Conservation (phyloP, 1,140 invertebrate species). For the Cydia strobilella region DNA sequence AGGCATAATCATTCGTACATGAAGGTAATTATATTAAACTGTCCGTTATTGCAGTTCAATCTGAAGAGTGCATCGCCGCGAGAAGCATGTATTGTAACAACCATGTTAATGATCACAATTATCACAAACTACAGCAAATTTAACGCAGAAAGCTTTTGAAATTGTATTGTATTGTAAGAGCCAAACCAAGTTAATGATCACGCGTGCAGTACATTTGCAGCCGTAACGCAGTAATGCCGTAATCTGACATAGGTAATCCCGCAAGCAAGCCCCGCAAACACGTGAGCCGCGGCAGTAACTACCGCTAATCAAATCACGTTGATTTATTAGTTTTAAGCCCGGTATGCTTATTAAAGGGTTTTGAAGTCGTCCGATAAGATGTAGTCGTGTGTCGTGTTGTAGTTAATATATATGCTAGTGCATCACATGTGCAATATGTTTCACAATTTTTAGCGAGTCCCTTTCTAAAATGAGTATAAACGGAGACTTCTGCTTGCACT, state of each 20-base stretch:
- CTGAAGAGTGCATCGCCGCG: too few relatives aligned
- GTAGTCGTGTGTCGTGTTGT: background rate
- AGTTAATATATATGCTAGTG: background rate
- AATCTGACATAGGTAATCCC: conserved; percentile 30
- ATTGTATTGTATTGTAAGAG: background rate
- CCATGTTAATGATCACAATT: too few relatives aligned
- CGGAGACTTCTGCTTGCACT: too few relatives aligned
- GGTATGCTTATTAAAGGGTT: conserved; percentile 65
- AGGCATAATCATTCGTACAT: too few relatives aligned
- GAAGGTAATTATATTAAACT: too few relatives aligned
- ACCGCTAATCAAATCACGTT: conserved; percentile 63
- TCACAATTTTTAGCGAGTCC: too few relatives aligned
- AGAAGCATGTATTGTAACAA: too few relatives aligned
- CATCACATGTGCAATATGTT: background rate
- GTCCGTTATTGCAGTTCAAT: too few relatives aligned
- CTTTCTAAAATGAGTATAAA: too few relatives aligned
- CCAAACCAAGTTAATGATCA: conserved; percentile 15
- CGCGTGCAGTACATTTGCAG: background rate
- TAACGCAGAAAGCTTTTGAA: background rate
- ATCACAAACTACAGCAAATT: background rate
- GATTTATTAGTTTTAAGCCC: conserved; percentile 67
- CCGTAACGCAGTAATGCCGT: conserved; percentile 8
- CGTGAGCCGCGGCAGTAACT: conserved; percentile 47
- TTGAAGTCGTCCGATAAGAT: conserved; percentile 55
- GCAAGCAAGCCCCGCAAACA: conserved; percentile 15